Evolutionary conservation across 2,888 invertebrate species (phyloP), one percentile per base, ranked within the genome.

Genomic region (Caenorhabditis sp.): DNA sequence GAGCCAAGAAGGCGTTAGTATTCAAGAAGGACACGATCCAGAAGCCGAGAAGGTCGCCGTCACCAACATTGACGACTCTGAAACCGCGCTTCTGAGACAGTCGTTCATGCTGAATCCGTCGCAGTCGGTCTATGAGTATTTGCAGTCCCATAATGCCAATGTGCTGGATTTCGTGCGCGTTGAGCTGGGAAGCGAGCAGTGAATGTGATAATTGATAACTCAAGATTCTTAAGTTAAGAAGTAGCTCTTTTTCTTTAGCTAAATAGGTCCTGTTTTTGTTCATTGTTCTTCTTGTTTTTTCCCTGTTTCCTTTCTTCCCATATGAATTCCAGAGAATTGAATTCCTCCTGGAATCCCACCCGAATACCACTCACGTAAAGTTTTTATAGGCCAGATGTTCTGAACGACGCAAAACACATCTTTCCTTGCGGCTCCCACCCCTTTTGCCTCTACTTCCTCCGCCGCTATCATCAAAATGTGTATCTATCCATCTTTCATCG

Each of bases 61-160:
- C 24, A 89, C 90, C 11, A 65, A 83, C 20, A 85, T 91, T 22
- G 89, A 90, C 69, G 90, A 87, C 13, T 85, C 90, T 32, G 91
- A 91, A 79, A 89, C 88, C 0, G 80, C 86, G 13, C 84, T 91
- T 20, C 85, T 91, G n/a, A 85, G 88, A 9, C 91, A 91, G 76
- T 70, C 89, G 2, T 91, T 91, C 81, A 90, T 91, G 90, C 79
- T 91, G 15, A 90, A 89, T 55, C 91, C 91, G 6, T 82, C 86
- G 5, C 89, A 90, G 64, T 85, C 88, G 0, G 88, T 91, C n/a
- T 65, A 87, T 68, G 89, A 87, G 24, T 86, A 86, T 67, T 56
- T 86, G 24, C 62, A 47, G 40, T 76, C 79, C 24, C 90, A 90
- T 68, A 85, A 88, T 47, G 90, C 90, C 2, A 77, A 83, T 37